These are phyloP conservation scores for Goniozus legneri DNA, from an alignment of 1,140 invertebrate species.

Conservation along the genomic window DNA sequence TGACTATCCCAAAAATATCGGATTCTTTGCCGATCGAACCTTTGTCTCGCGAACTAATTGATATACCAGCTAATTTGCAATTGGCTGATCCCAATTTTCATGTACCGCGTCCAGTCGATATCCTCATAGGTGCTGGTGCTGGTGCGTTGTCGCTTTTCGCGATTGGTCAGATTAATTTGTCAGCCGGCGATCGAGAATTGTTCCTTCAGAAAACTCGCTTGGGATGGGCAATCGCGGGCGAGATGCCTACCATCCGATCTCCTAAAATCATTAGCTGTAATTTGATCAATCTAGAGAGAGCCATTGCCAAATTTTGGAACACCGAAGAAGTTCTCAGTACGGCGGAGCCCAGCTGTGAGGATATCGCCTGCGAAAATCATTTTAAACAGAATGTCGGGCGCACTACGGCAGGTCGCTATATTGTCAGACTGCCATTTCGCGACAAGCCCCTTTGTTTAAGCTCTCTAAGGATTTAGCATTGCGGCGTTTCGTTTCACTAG, in stretches of 20 bases:
- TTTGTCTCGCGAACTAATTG: background rate
- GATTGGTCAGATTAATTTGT: constrained; percentile 26
- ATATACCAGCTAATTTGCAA: constrained; percentile 7
- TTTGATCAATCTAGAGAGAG: background rate
- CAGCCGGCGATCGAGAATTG: constrained; percentile 10
- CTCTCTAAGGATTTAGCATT: constrained; percentile 16
- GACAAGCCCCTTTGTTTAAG: constrained; percentile 7
- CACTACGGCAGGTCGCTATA: constrained; percentile 17
- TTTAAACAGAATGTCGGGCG: constrained; percentile 15
- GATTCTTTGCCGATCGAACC: background rate
- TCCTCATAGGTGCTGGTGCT: constrained; percentile 25
- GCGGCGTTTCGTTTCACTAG: constrained; percentile 21
- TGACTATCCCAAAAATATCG: constrained; percentile 11
- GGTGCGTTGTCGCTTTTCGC: constrained; percentile 26
- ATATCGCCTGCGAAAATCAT: constrained; percentile 20
- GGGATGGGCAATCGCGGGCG: constrained; percentile 24
- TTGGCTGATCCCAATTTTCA: constrained; percentile 33
- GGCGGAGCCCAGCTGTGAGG: constrained; percentile 5
- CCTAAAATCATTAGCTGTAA: constrained; percentile 1
- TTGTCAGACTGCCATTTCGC: constrained; percentile 26
- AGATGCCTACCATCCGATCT: background rate
- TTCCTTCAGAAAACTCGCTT: constrained; percentile 30
- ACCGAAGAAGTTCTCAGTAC: constrained; percentile 21
- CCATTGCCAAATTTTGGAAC: constrained; percentile 29
- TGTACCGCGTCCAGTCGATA: constrained; percentile 21